These are phyloP conservation scores for Brachypodius melanocephalos DNA, from an alignment of 2,113 vertebrate genomes.

Conservation along the genomic window DNA sequence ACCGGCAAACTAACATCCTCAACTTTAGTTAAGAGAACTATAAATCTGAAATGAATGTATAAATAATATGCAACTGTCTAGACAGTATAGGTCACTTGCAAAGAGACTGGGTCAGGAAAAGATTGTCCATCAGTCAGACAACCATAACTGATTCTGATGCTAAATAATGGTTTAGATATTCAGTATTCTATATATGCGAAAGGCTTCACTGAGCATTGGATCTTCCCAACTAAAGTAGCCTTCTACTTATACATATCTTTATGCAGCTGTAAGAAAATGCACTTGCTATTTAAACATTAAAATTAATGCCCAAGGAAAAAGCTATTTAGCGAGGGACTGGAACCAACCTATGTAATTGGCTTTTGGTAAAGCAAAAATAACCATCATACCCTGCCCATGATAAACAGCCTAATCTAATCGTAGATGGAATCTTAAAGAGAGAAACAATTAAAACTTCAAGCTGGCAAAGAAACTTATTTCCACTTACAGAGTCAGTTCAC, in stretches of 20 bases:
- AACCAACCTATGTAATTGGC: conserved; percentile 64
- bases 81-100: conserved; percentile 96
- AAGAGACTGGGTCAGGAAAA: conserved; percentile 90
- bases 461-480: conserved; percentile 2
- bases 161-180: conserved; percentile 96
- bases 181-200: conserved; percentile 97
- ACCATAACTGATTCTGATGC: conserved; percentile 99
- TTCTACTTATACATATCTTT: conserved; percentile 83
- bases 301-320: conserved; percentile 74
- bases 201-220: conserved; percentile 94
- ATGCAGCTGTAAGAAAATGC: conserved; percentile 80
- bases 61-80: conserved; percentile 94
- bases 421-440: conserved; percentile 52
- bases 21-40: conserved; percentile 69
- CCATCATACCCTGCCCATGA: neutral
- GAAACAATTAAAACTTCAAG: conserved; percentile 31
- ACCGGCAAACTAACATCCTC: conserved; percentile 55
- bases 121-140: conserved; percentile 99
- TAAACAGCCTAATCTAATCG: conserved; percentile 5
- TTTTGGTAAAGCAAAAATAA: conserved; percentile 70
- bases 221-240: conserved; percentile 84
- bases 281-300: conserved; percentile 81
- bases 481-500: neutral
- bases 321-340: conserved; percentile 60
- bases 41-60: conserved; percentile 89